A percentile compares a stretch with the other conserved stretches of the same genome.
phyloP scores from a whole-genome alignment of 2,888 invertebrate genomes.

The Drosophila yooni region DNA sequence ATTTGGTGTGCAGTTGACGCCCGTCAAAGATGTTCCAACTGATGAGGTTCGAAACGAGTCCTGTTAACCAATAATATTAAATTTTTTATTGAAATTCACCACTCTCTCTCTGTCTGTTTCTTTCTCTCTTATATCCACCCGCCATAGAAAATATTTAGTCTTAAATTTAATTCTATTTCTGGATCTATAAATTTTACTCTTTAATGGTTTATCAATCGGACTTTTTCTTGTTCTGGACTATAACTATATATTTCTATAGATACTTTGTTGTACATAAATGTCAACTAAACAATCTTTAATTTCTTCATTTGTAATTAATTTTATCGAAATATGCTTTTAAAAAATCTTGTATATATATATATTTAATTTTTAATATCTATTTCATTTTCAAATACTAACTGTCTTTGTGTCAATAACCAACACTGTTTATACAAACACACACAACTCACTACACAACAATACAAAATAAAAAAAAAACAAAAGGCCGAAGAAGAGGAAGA shows the following conservation, averaged over 20 bases:
- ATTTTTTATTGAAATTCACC: neutral
- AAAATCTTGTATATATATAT: neutral
- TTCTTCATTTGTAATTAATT: neutral
- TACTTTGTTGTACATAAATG: neutral
- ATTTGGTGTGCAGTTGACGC: constrained; percentile 85
- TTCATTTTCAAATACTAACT: neutral
- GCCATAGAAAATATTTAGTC: neutral
- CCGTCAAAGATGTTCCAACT: constrained; percentile 53
- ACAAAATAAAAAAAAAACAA: neutral
- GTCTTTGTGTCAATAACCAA: neutral
- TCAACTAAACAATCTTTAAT: neutral
- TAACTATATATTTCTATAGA: neutral
- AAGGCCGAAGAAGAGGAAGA: neutral
- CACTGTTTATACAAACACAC: neutral
- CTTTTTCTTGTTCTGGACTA: constrained; percentile 6
- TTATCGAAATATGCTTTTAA: neutral
- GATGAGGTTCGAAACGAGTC: constrained; percentile 68
- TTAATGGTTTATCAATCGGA: constrained; percentile 2
- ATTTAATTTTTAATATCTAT: neutral
- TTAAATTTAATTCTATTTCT: neutral
- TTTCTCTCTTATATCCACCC: neutral
- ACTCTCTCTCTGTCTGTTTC: neutral
- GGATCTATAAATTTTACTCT: neutral
- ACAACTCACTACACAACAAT: neutral
- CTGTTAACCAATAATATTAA: neutral